Evolutionary conservation across 2,797 vertebrate genomes (phyloP).

Genomic region (Hybognathus amarus): DNA sequence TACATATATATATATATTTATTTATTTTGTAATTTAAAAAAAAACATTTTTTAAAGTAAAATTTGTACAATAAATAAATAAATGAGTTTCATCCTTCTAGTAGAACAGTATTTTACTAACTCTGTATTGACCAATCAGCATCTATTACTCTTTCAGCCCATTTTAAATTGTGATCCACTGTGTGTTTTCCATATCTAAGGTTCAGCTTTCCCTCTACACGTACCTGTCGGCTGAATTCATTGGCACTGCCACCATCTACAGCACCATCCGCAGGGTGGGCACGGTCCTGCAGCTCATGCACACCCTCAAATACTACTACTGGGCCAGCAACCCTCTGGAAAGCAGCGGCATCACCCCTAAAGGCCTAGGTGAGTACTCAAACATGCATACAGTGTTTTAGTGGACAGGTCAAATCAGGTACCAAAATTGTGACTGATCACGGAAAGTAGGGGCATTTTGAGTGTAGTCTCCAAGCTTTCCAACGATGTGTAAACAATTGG

Average conservation of each 20-base stretch:
- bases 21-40: no score
- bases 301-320: constrained; percentile 94
- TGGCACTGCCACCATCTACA: constrained; percentile 91
- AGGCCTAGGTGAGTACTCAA: constrained; percentile 81
- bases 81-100: background rate
- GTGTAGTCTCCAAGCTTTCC: no score
- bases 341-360: constrained; percentile 88
- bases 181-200: constrained; percentile 70
- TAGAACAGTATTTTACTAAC: background rate
- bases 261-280: constrained; percentile 89
- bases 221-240: constrained; percentile 96
- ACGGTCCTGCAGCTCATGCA: constrained; percentile 94
- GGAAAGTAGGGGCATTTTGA: no score
- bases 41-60: no score
- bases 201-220: constrained; percentile 91
- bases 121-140: background rate
- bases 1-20: no score
- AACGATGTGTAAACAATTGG: no score
- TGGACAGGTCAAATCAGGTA: no score
- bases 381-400: background rate
- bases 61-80: no score
- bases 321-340: constrained; percentile 90
- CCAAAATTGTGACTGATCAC: no score
- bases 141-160: background rate
- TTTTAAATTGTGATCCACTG: constrained; percentile 13